Conservation (phyloP, 1,140 invertebrate species). For the Meloidogyne hapla region DNA sequence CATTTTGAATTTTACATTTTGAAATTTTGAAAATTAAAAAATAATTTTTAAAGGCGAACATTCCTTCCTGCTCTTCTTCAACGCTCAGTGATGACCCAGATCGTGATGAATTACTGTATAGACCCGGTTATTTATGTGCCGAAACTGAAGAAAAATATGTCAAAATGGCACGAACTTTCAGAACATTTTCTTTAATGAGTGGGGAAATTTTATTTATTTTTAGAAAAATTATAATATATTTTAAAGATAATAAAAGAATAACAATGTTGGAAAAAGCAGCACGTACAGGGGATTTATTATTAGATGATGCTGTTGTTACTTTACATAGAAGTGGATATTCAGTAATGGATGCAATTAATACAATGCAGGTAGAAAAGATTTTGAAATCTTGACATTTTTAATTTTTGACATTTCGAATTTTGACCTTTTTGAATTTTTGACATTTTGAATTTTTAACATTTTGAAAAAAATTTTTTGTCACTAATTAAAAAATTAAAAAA, state of each 20-base stretch:
- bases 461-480: not conserved
- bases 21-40: constrained; percentile 26
- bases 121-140: constrained; percentile 47
- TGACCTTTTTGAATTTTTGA: too few relatives aligned
- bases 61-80: constrained; percentile 42
- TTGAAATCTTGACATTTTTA: too few relatives aligned
- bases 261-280: constrained; percentile 44
- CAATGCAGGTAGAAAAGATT: constrained; percentile 29
- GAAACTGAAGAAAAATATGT: constrained; percentile 52
- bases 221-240: not conserved
- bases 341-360: constrained; percentile 51
- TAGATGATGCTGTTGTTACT: constrained; percentile 49
- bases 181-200: constrained; percentile 35
- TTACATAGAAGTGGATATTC: constrained; percentile 59
- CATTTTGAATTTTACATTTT: too few relatives aligned
- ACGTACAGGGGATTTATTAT: constrained; percentile 41
- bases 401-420: too few relatives aligned
- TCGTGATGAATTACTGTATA: constrained; percentile 57
- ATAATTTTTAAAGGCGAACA: constrained; percentile 47
- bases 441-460: too few relatives aligned
- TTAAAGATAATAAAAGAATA: constrained; percentile 37
- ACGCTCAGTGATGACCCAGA: constrained; percentile 52
- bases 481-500: not conserved
- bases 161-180: constrained; percentile 49
- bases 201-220: not conserved